A percentile compares a stretch with the other conserved stretches of the same genome.
phyloP scores from a whole-genome alignment of 2,888 invertebrate genomes.

The Mamestra brassicae region DNA sequence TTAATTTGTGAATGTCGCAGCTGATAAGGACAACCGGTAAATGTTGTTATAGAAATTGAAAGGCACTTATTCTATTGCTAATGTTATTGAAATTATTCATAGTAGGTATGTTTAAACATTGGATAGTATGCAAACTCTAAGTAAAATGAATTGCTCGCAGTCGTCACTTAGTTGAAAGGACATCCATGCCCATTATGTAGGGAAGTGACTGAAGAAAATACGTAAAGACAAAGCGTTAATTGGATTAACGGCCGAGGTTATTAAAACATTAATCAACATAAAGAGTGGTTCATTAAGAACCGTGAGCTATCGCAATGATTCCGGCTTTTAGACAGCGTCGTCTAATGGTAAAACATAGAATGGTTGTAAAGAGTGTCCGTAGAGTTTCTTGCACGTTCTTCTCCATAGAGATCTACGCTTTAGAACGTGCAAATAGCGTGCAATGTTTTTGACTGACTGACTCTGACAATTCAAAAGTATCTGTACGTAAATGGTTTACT shows the following conservation, averaged over 20 bases:
- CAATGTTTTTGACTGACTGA: no score
- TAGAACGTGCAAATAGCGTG: no score
- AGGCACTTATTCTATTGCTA: constrained; percentile 14
- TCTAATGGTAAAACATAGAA: no score
- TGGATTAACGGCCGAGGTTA: constrained; percentile 14
- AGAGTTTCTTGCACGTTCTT: no score
- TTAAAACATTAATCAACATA: constrained; percentile 48
- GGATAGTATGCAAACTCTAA: constrained; percentile 11
- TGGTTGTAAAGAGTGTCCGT: no score
- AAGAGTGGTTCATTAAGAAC: constrained; percentile 14
- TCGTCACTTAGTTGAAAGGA: constrained; percentile 17
- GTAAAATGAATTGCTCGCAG: not conserved
- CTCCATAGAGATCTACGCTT: no score
- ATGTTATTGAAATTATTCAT: constrained; percentile 42
- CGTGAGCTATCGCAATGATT: constrained; percentile 9
- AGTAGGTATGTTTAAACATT: constrained; percentile 20
- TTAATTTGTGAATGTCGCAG: constrained; percentile 44
- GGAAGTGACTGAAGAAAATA: constrained; percentile 20
- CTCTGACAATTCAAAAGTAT: no score
- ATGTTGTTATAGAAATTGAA: constrained; percentile 32
- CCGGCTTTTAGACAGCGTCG: not conserved
- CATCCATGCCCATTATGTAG: constrained; percentile 10
- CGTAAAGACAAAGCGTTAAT: constrained; percentile 12
- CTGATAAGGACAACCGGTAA: constrained; percentile 39
- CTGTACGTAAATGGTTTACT: no score